Conservation (phyloP, 2,113 vertebrate species). For the Setophaga kirtlandii region DNA sequence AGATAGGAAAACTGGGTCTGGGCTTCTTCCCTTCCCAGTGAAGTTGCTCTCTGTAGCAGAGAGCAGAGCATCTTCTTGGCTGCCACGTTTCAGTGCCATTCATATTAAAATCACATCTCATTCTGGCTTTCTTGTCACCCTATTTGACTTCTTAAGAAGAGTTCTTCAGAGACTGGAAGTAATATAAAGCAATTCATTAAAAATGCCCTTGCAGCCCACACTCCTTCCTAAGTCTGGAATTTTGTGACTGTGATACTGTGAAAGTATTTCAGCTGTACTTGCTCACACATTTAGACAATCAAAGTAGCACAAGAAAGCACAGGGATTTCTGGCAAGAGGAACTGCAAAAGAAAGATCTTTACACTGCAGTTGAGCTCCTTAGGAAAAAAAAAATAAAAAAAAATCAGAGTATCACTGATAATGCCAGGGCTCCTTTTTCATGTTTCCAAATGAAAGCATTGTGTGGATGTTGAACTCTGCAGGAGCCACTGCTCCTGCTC, state of each 20-base stretch:
- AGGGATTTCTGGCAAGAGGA: neutral
- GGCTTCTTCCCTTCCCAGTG: neutral
- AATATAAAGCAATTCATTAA: neutral
- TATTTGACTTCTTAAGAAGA: neutral
- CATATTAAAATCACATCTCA: neutral
- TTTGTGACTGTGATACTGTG: accelerated
- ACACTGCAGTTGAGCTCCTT: neutral
- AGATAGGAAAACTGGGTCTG: neutral
- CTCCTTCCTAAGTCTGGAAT: neutral
- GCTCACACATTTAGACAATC: neutral
- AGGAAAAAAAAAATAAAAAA: neutral
- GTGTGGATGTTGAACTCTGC: neutral
- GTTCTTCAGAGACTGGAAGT: neutral
- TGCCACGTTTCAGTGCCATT: neutral
- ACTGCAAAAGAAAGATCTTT: neutral
- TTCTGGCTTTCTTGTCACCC: neutral
- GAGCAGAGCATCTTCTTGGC: neutral
- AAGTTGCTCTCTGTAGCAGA: neutral
- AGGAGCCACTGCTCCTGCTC: neutral
- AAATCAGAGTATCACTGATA: neutral
- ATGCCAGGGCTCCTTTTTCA: neutral
- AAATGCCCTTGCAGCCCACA: neutral
- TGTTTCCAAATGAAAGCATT: neutral
- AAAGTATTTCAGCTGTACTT: neutral
- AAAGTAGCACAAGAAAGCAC: neutral